Percentiles rank a stretch among this genome's conserved stretches.
phyloP scores from a whole-genome alignment of 2,888 invertebrate species.

The Lepeophtheirus nordmannii region DNA sequence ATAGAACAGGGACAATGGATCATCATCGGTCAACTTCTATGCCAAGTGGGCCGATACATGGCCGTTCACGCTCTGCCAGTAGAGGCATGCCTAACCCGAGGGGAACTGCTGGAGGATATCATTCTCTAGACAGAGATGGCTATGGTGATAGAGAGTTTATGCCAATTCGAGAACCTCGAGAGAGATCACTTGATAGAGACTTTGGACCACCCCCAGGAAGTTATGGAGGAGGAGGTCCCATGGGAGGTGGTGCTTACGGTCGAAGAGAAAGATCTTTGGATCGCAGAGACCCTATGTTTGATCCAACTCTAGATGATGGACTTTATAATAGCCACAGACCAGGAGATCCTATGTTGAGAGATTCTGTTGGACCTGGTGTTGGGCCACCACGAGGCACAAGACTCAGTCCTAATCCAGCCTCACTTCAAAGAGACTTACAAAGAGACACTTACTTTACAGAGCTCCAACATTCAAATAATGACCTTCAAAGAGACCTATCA shows the following conservation, averaged over 20 bases:
- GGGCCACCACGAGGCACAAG: constrained; percentile 41
- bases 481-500: constrained; percentile 77
- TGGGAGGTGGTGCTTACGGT: constrained; percentile 28
- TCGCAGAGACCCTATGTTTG: constrained; percentile 45
- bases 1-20: constrained; percentile 13
- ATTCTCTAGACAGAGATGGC: constrained; percentile 22
- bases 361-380: constrained; percentile 26
- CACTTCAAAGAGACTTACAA: constrained; percentile 15
- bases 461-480: constrained; percentile 81
- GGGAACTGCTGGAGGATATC: constrained; percentile 13
- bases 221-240: constrained; percentile 28
- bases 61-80: constrained; percentile 14
- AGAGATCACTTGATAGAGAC: constrained; percentile 16
- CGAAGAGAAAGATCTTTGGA: constrained; percentile 48
- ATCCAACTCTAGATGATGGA: constrained; percentile 35
- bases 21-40: constrained; percentile 13
- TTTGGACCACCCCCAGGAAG: constrained; percentile 18
- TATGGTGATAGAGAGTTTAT: constrained; percentile 24
- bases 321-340: constrained; percentile 27
- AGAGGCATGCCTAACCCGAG: constrained; percentile 9
- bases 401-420: constrained; percentile 50
- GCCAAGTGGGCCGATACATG: constrained; percentile 12
- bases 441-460: constrained; percentile 60
- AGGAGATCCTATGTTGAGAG: constrained; percentile 21
- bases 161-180: constrained; percentile 19